These are phyloP conservation scores for Grantiella picta DNA, from an alignment of 2,113 vertebrate genomes.

Conservation along the genomic window DNA sequence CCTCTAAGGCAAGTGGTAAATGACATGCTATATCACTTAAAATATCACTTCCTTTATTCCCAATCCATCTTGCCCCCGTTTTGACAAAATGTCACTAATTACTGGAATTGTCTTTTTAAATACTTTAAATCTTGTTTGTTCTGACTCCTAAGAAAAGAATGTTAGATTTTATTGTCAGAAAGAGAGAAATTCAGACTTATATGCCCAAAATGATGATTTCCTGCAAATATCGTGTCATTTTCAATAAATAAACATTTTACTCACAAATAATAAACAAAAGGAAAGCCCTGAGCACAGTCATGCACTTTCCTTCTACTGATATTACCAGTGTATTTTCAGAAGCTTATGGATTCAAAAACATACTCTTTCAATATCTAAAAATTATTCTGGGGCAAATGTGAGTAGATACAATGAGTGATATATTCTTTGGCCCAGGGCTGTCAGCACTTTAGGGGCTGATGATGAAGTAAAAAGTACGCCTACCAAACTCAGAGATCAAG, in stretches of 20 bases:
- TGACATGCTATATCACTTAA: slow-evolving; percentile 7
- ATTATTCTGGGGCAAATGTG: slow-evolving; percentile 19
- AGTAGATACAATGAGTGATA: not conserved
- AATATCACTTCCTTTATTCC: slow-evolving; percentile 54
- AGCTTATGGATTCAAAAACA: slow-evolving; percentile 44
- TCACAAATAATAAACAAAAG: slow-evolving; percentile 2
- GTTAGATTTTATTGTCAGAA: slow-evolving; percentile 25
- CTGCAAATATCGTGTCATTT: slow-evolving; percentile 36
- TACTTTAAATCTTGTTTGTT: slow-evolving; percentile 36
- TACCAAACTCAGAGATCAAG: not conserved
- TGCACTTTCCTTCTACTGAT: slow-evolving; percentile 35
- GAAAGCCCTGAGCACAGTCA: slow-evolving; percentile 16
- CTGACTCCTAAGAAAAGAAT: slow-evolving; percentile 31
- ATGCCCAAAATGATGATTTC: not conserved
- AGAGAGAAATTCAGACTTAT: slow-evolving; percentile 55
- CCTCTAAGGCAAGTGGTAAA: not conserved
- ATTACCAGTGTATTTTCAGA: slow-evolving; percentile 29
- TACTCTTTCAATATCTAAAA: slow-evolving; percentile 36
- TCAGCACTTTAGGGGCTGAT: not conserved
- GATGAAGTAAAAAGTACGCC: not conserved
- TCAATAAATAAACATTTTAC: slow-evolving; percentile 27
- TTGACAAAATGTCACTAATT: slow-evolving; percentile 32
- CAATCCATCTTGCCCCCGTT: slow-evolving; percentile 1
- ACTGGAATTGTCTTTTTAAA: slow-evolving; percentile 59
- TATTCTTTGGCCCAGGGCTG: not conserved